Evolutionary conservation across 2,888 invertebrate genomes (phyloP), one percentile per base, ranked within the genome.

Genomic region (Eupelmus urozonus): DNA sequence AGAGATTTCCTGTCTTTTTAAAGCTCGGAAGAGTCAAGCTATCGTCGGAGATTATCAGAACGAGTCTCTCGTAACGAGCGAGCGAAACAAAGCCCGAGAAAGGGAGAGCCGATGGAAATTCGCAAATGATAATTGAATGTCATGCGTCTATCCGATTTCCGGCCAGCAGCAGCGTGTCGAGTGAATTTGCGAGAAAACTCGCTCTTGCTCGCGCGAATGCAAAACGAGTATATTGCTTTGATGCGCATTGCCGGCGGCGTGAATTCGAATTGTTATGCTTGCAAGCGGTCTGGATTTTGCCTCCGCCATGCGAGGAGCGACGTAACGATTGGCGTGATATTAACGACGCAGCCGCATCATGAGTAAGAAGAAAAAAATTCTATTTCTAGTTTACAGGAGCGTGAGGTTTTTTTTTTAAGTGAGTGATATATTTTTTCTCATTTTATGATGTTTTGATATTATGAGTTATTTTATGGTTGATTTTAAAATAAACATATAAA

Each of bases 101-200:
- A 45, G 45, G 16, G 45, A 45, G 9, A 16, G 45, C 57, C 45
- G 42, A 34, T 23, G 49, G 63, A 53, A 63, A 63, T 73, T 63
- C 29, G 25, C 55, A 34, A 73, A 63, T 60, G 49, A 51, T 74
- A 74, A 74, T 66, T 49, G 66, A 66, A 74, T 60, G 59, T 60
- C 67, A 66, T 13, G 75, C 60, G 53, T 76, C 49, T 34, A 69
- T 76, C 42, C 20, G 65, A 62, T 66, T 45, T 63, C 51, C 34
- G 53, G 34, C 5, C 2, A 11, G n/a, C n/a, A 11, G 45, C 25
- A 45, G 13, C 13, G 55, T 2, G 4, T 18, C 11, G 18, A 23
- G 13, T 16, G 20, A 45, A 70, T 59, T 60, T 42, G 23, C 27
- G 70, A 60, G 40, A 49, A 49, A 71, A 67, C 55, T 67, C 40